Base-by-base conservation (phyloP, 2,888 invertebrate genomes). In the Cosmopolites sordidus region DNA sequence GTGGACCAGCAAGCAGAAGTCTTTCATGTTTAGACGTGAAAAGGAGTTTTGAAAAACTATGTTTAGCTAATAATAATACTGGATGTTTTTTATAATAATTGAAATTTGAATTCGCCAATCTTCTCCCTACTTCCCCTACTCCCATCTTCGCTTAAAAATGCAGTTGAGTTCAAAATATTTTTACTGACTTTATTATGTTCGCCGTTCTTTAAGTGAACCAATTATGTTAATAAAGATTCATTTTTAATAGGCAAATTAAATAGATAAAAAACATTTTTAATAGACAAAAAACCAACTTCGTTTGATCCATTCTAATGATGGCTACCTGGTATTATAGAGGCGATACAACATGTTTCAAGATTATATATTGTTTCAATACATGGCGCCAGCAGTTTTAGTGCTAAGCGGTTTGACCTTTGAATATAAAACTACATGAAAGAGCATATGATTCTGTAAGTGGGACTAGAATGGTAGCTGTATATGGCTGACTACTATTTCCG, bases 1-100 rank as follows among this genome's bases (percentile, higher is more conserved):
- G 56, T 9, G 60, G 61, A n/a, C 56, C 56, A 16, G 33, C 43
- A 42, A 59, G 59, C n/a, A 59, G 30, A 9, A 59, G 27, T 8
- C 51, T 17, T 6, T 27, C 44, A 46, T 58, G 60, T 39, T 58
- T 46, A 22, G 39, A 33, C 14, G 15, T 12, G 53, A 58, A 55
- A 2, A 57, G 1, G 1, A 60, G 55, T 12, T 37, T 43, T 17
- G 30, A 29, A 22, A 49, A 37, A 22, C 15, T 30, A 53, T 59
- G 60, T 5, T 53, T 59, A 8, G 55, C 41, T 22, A 45, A 44
- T 16, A 57, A 48, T 39, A 60, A 11, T 30, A 60, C 48, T 12
- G 58, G 58, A 45, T 60, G 52, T 18, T 41, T 60, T 46, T 57
- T 60, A 9, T 56, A 48, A 16, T 54, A 54, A 8, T 37, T 14